These are phyloP conservation scores for Onychostruthus taczanowskii DNA, from an alignment of 2,113 vertebrate species.

Conservation along the genomic window DNA sequence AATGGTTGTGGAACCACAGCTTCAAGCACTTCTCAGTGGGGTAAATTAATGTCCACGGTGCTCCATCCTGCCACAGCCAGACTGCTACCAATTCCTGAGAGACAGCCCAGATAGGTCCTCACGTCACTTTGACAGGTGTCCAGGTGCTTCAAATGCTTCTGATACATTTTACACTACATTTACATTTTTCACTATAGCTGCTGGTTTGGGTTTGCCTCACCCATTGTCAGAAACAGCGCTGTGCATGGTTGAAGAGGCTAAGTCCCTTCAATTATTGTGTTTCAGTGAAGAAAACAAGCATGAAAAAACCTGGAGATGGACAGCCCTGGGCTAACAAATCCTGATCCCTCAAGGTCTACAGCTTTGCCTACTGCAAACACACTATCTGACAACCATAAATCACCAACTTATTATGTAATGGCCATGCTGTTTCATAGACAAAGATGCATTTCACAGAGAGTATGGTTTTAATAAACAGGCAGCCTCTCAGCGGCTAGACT, in stretches of 20 bases:
- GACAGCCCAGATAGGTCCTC: neutral
- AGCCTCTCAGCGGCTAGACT: constrained; percentile 38
- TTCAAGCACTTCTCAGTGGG: neutral
- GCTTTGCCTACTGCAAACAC: constrained; percentile 5
- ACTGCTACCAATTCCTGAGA: neutral
- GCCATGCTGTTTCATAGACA: neutral
- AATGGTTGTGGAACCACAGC: neutral
- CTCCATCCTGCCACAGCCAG: neutral
- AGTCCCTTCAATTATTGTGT: neutral
- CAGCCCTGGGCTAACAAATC: neutral
- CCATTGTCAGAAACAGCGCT: rapidly evolving
- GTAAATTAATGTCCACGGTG: neutral
- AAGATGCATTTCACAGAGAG: constrained; percentile 55
- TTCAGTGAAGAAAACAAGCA: neutral
- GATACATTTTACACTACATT: neutral
- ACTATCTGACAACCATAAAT: constrained; percentile 27
- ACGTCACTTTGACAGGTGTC: neutral
- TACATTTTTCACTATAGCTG: neutral
- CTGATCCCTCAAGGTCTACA: neutral
- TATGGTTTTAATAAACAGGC: constrained; percentile 59
- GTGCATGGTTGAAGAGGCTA: neutral
- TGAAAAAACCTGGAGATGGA: constrained; percentile 19
- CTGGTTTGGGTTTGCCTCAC: neutral
- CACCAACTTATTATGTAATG: constrained; percentile 7
- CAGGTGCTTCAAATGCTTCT: neutral